A percentile compares a stretch with the other conserved stretches of the same genome.
These are phyloP conservation scores for Proteles cristata DNA, from an alignment of 2,113 vertebrate species.

Conservation along the genomic window DNA sequence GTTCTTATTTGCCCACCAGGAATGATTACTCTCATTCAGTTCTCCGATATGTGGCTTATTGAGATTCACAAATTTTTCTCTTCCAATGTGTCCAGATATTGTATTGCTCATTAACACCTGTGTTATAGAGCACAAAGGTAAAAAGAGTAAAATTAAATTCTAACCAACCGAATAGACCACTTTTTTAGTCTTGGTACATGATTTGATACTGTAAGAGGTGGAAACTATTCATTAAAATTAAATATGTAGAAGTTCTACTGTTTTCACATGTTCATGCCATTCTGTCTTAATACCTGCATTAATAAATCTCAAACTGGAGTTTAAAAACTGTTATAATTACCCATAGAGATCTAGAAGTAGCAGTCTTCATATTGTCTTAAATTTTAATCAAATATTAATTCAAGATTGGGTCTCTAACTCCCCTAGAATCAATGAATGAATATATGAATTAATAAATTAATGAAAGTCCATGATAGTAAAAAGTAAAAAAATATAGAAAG, in stretches of 20 bases:
- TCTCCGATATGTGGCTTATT: not conserved
- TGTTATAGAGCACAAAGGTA: not conserved
- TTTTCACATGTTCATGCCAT: not conserved
- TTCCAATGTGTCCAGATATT: not conserved
- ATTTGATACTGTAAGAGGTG: not conserved
- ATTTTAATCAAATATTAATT: not conserved
- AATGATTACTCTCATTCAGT: not conserved
- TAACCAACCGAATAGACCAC: not conserved
- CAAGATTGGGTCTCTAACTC: not conserved
- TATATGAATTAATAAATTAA: not conserved
- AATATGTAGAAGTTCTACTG: not conserved
- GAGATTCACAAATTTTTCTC: not conserved
- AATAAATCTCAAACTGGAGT: not conserved
- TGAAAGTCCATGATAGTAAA: not conserved
- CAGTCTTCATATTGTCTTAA: not conserved
- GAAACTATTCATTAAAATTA: not conserved
- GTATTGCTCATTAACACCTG: not conserved
- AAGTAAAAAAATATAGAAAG: not conserved
- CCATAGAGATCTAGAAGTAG: not conserved
- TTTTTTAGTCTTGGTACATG: not conserved
- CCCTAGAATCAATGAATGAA: not conserved
- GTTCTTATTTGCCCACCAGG: not conserved
- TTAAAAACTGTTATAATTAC: not conserved
- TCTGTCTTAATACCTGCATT: not conserved
- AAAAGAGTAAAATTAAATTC: constrained; percentile 29